Evolutionary conservation across 30 jellyfish, hydroid and myxozoan species (phyloP), one percentile per base, ranked within the genome.

Genomic region (Cassiopea andromeda): DNA sequence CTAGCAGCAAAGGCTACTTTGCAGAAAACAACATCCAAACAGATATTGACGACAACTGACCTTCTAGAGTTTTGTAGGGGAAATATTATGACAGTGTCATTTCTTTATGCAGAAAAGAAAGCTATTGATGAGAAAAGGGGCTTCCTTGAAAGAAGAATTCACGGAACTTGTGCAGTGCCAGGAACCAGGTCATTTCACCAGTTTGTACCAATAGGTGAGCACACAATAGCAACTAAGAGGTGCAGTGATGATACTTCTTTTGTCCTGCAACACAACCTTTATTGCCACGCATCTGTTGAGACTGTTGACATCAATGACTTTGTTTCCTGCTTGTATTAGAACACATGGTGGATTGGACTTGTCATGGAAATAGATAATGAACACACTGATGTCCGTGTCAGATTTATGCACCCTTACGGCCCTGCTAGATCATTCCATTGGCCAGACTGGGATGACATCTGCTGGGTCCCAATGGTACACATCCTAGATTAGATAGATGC

Each of bases 111-210:
- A 6, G 78, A 69, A 8, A 69, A 69, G 78, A 44, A 8, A n/a
- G 6, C 45, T 19, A n/a, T 69, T 7, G 78, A 69, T 19, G 16
- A 69, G 7, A 75, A 44, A 75, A 75, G 84, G 84, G 16, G 49
- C 9, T 75, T 75, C 17, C 75, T 75, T n/a, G 58, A 75, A 77
- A 58, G 75, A 68, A 14, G 94, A 76, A 77, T 46, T 64, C 69
- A 77, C 14, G 93, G 82, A 9, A 10, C 67, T 43, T 43, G n/a
- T 45, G 80, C 93, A 27, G 80, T 85, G 49, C 94, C 94, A 75
- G 93, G 94, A 60, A 85, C 94, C 47, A 85, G 86, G 45, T 54
- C 45, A 46, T 85, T 85, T 54, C 94, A 74, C 57, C 94, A 85
- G 46, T 85, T 76, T 77, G 27, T 75, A 48, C 43, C 64, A 18